Evolutionary conservation across 2,113 vertebrate species (phyloP), one percentile per base, ranked within the genome.

Genomic region (Bufo gargarizans): DNA sequence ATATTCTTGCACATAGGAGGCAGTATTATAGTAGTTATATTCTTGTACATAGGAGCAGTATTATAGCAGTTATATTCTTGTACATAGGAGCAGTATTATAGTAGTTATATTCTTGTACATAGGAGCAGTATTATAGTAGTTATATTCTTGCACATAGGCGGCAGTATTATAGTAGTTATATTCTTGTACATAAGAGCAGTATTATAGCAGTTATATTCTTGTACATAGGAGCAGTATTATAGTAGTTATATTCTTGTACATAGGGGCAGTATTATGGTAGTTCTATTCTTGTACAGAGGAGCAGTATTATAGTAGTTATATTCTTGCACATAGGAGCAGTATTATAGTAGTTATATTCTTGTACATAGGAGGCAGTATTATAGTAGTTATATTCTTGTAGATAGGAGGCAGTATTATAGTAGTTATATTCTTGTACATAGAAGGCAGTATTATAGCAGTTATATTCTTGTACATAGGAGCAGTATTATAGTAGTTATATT

Each of bases 391-490:
- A 58, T 58, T 58, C 3, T 14, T 58, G 56, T 58, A 58, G 3
- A 58, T 58, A 58, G 56, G 56, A 14, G 33, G 56, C 13, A 58
- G 56, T 58, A 58, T 58, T 58, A 58, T 58, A 71, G 67, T 43
- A 33, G n/a, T 71, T 71, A 33, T 43, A 71, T 71, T 71, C 67
- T 71, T 58, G 56, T 58, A 58, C 56, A 58, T 58, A 58, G 56
- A 4, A 14, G 33, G 56, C 11, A 12, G 67, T 71, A 71, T 71
- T 71, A 71, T 71, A 33, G 67, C 33, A 72, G 22, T 72, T 72
- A 72, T 72, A 72, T 72, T 72, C 33, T 72, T 72, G 69, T 72
- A 72, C 22, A 72, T 72, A 69, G 69, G 69, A 14, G 69, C 33
- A 72, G 20, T 65, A 65, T 65, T 65, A 65, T 65, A 20, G 63